A percentile compares a stretch with the other conserved stretches of the same genome.
These are phyloP conservation scores for Oxyteleia sp. DNA, from an alignment of 2,888 invertebrate species.

Conservation along the genomic window DNA sequence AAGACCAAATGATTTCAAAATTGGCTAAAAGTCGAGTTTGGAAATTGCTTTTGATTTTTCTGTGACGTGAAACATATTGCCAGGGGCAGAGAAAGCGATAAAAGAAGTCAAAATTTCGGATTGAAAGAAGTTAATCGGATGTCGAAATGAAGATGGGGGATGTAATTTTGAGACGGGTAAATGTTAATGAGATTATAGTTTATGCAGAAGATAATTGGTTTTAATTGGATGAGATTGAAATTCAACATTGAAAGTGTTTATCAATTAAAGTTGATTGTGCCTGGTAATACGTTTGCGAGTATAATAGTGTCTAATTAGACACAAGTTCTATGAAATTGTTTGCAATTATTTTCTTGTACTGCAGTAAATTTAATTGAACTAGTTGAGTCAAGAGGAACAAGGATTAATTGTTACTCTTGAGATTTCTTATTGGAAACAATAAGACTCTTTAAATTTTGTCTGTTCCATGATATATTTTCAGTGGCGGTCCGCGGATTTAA, in stretches of 20 bases:
- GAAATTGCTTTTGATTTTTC: slow-evolving; percentile 6
- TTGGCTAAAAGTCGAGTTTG: slow-evolving; percentile 15
- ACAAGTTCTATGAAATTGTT: too few relatives aligned
- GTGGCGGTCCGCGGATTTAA: too few relatives aligned
- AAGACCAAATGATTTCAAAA: slow-evolving; percentile 20
- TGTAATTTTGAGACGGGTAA: slow-evolving; percentile 10
- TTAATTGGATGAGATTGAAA: slow-evolving; percentile 38
- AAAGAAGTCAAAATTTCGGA: slow-evolving; percentile 7
- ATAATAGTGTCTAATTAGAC: too few relatives aligned
- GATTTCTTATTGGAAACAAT: too few relatives aligned
- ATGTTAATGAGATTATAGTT: slow-evolving; percentile 11
- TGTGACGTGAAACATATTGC: background rate
- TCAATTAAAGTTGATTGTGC: background rate
- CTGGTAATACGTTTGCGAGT: background rate
- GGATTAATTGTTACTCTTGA: too few relatives aligned
- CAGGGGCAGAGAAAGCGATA: background rate
- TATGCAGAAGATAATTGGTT: slow-evolving; percentile 30
- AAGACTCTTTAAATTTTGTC: too few relatives aligned
- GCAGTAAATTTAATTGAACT: too few relatives aligned
- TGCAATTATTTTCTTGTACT: too few relatives aligned
- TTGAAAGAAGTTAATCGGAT: slow-evolving; percentile 16
- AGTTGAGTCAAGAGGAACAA: too few relatives aligned
- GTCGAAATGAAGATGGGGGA: slow-evolving; percentile 2
- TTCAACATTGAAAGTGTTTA: slow-evolving; percentile 18
- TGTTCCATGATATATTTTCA: too few relatives aligned